These are phyloP conservation scores for Hydrolagus affinis DNA, from an alignment of 2,113 vertebrate genomes.

Conservation along the genomic window DNA sequence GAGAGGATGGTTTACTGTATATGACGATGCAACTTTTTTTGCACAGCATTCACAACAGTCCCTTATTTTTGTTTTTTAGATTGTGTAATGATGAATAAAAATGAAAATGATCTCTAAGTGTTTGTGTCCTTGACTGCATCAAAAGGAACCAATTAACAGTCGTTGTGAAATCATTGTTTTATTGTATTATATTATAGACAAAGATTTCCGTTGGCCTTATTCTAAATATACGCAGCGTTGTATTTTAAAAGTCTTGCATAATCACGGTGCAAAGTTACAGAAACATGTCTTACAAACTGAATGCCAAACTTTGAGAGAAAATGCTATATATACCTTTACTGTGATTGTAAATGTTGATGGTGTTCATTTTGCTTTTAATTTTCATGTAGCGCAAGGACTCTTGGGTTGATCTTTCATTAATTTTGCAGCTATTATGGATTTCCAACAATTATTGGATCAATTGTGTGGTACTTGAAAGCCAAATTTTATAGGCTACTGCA, in stretches of 20 bases:
- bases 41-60: neutral
- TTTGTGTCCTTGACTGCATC: neutral
- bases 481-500: too few relatives aligned
- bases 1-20: neutral
- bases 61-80: neutral
- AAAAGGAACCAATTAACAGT: neutral
- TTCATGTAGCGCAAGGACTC: too few relatives aligned
- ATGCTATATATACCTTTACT: too few relatives aligned
- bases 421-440: too few relatives aligned
- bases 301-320: too few relatives aligned
- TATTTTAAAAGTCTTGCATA: neutral
- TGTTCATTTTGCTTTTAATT: too few relatives aligned
- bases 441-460: too few relatives aligned
- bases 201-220: neutral
- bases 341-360: too few relatives aligned
- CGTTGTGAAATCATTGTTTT: neutral
- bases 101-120: neutral
- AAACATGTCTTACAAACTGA: neutral
- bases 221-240: neutral
- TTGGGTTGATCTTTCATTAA: too few relatives aligned
- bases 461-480: too few relatives aligned
- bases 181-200: neutral
- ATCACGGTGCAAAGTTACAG: neutral
- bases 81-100: constrained; percentile 9
- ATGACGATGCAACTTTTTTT: neutral